phyloP scores from a whole-genome alignment of 1,140 invertebrate genomes.

The Ptiloglossa arizonensis region DNA sequence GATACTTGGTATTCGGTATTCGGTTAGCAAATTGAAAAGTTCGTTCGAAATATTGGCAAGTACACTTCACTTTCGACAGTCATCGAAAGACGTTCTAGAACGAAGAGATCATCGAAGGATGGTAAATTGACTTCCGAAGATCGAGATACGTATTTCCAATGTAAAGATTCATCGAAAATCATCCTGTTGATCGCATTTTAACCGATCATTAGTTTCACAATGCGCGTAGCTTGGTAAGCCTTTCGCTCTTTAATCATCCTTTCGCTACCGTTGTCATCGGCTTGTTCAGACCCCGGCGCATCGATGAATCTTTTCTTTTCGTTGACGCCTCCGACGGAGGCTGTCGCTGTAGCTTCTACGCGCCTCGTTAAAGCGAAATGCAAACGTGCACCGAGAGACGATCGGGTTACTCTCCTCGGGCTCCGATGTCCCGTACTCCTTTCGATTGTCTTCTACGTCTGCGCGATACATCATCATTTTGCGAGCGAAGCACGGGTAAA shows the following conservation, averaged over 20 bases:
- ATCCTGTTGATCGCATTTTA: not conserved
- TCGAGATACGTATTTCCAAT: not conserved
- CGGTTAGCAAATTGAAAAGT: no score
- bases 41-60: no score
- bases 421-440: slow-evolving; percentile 33
- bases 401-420: slow-evolving; percentile 44
- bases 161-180: not conserved
- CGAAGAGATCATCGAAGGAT: no score
- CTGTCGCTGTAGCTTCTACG: slow-evolving; percentile 50
- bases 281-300: slow-evolving; percentile 46
- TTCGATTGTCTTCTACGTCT: slow-evolving; percentile 34
- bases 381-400: slow-evolving; percentile 28
- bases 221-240: slow-evolving; percentile 7
- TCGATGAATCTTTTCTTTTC: slow-evolving; percentile 60
- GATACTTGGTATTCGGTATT: no score
- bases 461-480: slow-evolving; percentile 29
- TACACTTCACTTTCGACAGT: no score
- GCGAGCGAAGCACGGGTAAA: no score
- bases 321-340: slow-evolving; percentile 31
- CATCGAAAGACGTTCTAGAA: no score
- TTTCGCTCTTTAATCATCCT: slow-evolving; percentile 55
- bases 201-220: slow-evolving; percentile 5
- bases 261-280: slow-evolving; percentile 52
- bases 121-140: no score
- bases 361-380: slow-evolving; percentile 50